Conservation (phyloP, 2,888 invertebrate species). For the Calliopum simillimum region DNA sequence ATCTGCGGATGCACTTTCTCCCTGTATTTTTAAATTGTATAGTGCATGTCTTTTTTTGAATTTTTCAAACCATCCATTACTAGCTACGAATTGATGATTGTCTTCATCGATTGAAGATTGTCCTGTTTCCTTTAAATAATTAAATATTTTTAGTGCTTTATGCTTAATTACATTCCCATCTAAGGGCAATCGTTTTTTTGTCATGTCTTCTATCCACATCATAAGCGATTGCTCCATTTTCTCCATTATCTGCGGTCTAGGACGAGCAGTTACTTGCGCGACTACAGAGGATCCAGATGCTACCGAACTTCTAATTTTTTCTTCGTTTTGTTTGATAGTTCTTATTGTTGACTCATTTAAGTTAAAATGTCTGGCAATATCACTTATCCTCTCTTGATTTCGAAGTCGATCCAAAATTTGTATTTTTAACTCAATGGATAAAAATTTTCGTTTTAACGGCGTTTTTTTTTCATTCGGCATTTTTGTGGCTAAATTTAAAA, state of each 20-base stretch:
- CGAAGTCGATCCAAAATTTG: too few species aligned
- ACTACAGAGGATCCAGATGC: too few species aligned
- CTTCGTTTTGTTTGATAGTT: too few species aligned
- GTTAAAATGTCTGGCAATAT: too few species aligned
- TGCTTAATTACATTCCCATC: constrained; percentile 39
- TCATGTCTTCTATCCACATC: constrained; percentile 25
- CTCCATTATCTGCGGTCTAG: constrained; percentile 21
- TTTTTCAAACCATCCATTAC: constrained; percentile 28
- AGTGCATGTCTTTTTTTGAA: constrained; percentile 34
- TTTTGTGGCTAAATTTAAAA: too few species aligned
- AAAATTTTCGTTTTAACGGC: too few species aligned
- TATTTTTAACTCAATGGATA: too few species aligned
- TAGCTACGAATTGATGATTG: constrained; percentile 27
- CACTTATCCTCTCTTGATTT: too few species aligned
- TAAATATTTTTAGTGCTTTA: constrained; percentile 37
- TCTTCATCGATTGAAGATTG: constrained; percentile 29
- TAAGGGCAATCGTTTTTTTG: constrained; percentile 31
- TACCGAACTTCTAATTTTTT: too few species aligned
- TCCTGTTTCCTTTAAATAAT: constrained; percentile 23
- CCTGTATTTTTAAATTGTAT: constrained; percentile 29
- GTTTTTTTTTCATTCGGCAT: too few species aligned
- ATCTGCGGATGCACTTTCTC: constrained; percentile 19
- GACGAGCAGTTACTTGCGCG: too few species aligned
- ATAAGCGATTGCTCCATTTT: constrained; percentile 28
- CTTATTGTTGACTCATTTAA: too few species aligned